phyloP scores from a whole-genome alignment of 2,888 invertebrate genomes.

The Therioaphis trifolii region DNA sequence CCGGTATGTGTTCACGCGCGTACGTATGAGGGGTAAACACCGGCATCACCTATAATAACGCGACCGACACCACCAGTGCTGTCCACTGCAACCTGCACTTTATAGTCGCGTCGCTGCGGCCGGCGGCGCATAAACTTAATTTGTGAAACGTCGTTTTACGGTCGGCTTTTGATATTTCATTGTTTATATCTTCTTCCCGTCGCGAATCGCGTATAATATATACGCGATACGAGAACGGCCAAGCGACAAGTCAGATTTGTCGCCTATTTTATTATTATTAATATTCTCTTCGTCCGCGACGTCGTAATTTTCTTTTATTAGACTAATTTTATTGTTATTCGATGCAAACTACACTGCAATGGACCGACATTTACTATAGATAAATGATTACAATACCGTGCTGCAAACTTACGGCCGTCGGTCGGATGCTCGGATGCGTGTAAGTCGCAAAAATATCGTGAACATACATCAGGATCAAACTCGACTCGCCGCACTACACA shows the following conservation, averaged over 20 bases:
- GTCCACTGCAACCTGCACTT: conserved; percentile 16
- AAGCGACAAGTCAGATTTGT: conserved; percentile 16
- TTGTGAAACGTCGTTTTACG: conserved; percentile 27
- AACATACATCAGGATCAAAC: too few species aligned
- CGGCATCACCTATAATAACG: neutral
- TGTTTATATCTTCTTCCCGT: neutral
- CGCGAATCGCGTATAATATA: neutral
- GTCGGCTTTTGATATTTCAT: conserved; percentile 34
- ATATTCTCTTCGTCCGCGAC: neutral
- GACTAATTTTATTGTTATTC: too few species aligned
- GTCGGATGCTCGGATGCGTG: too few species aligned
- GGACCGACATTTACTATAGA: too few species aligned
- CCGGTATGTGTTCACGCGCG: neutral
- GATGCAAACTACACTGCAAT: too few species aligned
- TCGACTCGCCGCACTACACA: too few species aligned
- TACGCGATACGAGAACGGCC: too few species aligned
- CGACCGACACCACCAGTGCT: neutral
- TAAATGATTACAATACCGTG: too few species aligned
- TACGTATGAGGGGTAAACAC: conserved; percentile 52
- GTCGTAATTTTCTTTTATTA: conserved; percentile 4
- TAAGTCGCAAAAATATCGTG: too few species aligned
- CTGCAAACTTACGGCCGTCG: too few species aligned
- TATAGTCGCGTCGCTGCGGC: too few species aligned
- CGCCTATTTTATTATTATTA: neutral
- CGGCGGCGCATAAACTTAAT: conserved; percentile 41